Evolutionary conservation across 1,140 invertebrate genomes (phyloP).

Genomic region (Drosophila kanapiae): DNA sequence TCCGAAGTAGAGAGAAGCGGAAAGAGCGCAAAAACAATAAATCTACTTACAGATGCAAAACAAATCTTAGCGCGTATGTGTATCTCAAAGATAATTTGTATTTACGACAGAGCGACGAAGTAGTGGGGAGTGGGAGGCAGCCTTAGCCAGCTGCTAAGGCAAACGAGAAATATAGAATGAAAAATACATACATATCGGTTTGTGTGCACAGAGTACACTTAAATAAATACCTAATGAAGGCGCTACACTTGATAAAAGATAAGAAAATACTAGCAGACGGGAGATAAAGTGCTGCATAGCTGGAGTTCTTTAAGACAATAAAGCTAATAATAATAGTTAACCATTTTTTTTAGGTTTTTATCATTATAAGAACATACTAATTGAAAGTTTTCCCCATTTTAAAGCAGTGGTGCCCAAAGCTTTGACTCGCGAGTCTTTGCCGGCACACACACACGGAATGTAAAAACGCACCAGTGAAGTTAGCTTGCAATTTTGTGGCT

Average conservation of each 20-base stretch:
- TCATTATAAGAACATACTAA: background rate
- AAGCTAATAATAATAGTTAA: background rate
- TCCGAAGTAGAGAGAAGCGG: conserved; percentile 9
- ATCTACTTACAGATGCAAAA: conserved; percentile 56
- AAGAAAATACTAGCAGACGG: background rate
- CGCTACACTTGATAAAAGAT: background rate
- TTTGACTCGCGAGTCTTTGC: too few relatives aligned
- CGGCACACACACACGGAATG: too few relatives aligned
- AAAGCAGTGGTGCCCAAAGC: too few relatives aligned
- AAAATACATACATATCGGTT: conserved; percentile 28
- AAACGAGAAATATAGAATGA: conserved; percentile 70
- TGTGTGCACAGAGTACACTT: conserved; percentile 26
- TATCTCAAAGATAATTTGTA: conserved; percentile 64
- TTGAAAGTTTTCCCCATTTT: background rate
- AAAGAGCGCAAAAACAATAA: conserved; percentile 56
- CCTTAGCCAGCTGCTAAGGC: conserved; percentile 40
- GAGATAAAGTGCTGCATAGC: background rate
- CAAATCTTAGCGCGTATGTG: conserved; percentile 56
- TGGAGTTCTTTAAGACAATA: background rate
- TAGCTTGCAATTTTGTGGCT: too few relatives aligned
- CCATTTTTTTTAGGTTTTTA: background rate
- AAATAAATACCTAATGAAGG: background rate
- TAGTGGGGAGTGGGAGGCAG: conserved; percentile 23
- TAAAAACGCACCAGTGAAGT: too few relatives aligned
- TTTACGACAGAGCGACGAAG: conserved; percentile 13